A percentile compares a stretch with the other conserved stretches of the same genome.
Conservation (phyloP, 2,113 vertebrate species). For the Microtus ochrogaster region DNA sequence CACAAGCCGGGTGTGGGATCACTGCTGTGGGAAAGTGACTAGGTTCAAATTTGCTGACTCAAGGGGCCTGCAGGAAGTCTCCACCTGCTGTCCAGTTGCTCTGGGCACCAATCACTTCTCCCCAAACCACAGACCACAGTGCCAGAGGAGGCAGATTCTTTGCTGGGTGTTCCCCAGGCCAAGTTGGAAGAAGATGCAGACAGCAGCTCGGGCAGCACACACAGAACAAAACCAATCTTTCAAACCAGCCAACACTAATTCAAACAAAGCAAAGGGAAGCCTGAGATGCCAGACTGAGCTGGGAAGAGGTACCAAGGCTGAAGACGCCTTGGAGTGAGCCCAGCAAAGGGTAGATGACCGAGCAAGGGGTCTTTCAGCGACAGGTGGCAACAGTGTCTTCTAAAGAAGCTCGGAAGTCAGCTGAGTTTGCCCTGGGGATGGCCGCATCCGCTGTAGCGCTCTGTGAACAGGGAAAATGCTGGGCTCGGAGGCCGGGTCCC, state of each 20-base stretch:
- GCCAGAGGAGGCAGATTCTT: not conserved
- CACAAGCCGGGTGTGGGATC: not conserved
- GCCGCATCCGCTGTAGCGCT: accelerated
- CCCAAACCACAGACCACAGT: not conserved
- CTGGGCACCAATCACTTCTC: not conserved
- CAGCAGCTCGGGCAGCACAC: not conserved
- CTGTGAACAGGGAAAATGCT: not conserved
- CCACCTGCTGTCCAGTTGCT: not conserved
- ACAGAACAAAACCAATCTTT: not conserved
- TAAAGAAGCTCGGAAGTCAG: too few species aligned
- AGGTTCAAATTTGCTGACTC: not conserved
- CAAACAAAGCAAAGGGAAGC: not conserved
- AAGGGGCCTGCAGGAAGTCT: not conserved
- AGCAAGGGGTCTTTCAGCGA: not conserved
- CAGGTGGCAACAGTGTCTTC: not conserved
- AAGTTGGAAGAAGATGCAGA: not conserved
- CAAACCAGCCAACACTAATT: not conserved
- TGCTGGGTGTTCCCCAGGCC: not conserved
- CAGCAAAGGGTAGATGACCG: too few species aligned
- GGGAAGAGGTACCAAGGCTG: not conserved
- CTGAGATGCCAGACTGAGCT: not conserved
- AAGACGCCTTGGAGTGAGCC: accelerated
- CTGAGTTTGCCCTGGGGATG: not conserved
- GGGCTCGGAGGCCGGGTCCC: too few species aligned
- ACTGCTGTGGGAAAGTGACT: not conserved